Percentiles rank a stretch among this genome's conserved stretches.
Evolutionary conservation across 2,113 vertebrate genomes (phyloP).

Genomic region (Oxygymnocypris stewartii): DNA sequence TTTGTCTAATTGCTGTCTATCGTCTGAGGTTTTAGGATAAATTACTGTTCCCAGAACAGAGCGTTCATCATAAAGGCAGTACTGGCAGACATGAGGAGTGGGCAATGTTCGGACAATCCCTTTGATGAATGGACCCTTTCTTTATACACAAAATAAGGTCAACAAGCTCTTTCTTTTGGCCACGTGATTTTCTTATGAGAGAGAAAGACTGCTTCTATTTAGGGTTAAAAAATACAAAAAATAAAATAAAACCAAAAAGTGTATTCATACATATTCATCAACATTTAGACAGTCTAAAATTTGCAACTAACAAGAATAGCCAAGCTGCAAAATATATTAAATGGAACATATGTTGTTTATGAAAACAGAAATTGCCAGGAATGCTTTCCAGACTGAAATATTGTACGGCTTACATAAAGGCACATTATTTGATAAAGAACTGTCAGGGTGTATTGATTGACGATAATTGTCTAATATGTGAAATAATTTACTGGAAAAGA

Average conservation of each 20-base stretch:
- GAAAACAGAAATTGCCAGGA: conserved; percentile 33
- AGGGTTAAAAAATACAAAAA: not conserved
- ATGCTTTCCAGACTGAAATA: not conserved
- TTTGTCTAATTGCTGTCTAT: conserved; percentile 58
- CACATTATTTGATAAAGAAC: not conserved
- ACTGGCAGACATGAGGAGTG: conserved; percentile 3
- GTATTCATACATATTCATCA: conserved; percentile 3
- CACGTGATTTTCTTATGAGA: not conserved
- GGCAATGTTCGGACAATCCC: not conserved
- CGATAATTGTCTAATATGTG: not conserved
- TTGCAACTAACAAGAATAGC: conserved; percentile 18
- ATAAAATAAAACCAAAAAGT: not conserved
- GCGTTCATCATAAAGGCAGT: conserved; percentile 42
- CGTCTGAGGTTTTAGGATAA: conserved; percentile 54
- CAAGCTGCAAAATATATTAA: conserved; percentile 53
- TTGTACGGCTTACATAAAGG: not conserved
- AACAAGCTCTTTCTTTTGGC: not conserved
- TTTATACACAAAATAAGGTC: not conserved
- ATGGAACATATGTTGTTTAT: conserved; percentile 28
- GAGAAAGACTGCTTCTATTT: not conserved
- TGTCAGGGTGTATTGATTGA: not conserved
- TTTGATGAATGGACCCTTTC: not conserved
- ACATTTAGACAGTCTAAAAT: not conserved
- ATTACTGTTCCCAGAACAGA: conserved; percentile 52
- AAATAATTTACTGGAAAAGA: not conserved